Evolutionary conservation across 2,113 vertebrate genomes (phyloP), one percentile per base, ranked within the genome.

Genomic region (Paramisgurnus dabryanus): DNA sequence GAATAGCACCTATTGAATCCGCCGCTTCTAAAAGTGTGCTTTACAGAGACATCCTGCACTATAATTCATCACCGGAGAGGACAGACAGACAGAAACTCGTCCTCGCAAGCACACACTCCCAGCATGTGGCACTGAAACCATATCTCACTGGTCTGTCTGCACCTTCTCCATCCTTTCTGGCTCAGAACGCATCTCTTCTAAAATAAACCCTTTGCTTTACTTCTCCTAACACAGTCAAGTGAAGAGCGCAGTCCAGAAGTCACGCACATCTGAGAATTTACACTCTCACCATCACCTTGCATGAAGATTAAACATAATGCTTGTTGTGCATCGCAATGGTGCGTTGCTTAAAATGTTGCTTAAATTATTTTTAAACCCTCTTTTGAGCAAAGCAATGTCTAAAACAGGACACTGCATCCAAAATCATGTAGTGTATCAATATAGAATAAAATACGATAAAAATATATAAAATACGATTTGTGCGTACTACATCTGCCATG

Each of bases 111-210:
- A 72, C 72, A 70, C 66, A 50, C 55, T 27, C 18, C 22, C 47
- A 41, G 72, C 72, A 75, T 55, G 67, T 34, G 6, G 43, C 67
- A 27, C 73, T 83, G 81, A 82, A 79, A 79, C 57, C 39, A 81
- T 83, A 85, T 79, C 83, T 80, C 66, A 67, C 66, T 39, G 43
- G 63, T 13, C 80, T 82, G 82, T 86, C 63, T 27, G 47, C 87
- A 84, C 83, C 78, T 80, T 76, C 80, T 85, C 70, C 64, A 71
- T 67, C 67, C 70, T 78, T 79, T 69, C 78, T 60, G 55, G 34
- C 58, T 75, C 73, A 53, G 64, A 83, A 82, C 70, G n/a, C 68
- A n/a, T 80, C 82, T 82, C 76, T 76, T 80, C 85, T 86, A 86
- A 82, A 86, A 85, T 85, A 83, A 86, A 82, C 78, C 49, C 53